Percentiles rank a stretch among this genome's conserved stretches.
These are phyloP conservation scores for Sclerurus mexicanus DNA, from an alignment of 2,113 vertebrate species.

Conservation along the genomic window DNA sequence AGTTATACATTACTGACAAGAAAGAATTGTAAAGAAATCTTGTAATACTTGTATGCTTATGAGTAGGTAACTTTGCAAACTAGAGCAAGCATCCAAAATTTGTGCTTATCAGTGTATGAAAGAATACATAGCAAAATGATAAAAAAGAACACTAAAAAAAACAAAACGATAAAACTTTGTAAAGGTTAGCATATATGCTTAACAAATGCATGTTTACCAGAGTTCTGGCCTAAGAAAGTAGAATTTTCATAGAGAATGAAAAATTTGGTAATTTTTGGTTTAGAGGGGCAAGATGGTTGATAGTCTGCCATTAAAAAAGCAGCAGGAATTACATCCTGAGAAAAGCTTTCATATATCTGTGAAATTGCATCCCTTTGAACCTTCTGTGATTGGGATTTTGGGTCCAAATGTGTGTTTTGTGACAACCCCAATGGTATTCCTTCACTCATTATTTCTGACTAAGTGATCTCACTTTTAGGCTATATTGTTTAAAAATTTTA, in stretches of 20 bases:
- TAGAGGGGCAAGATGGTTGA: not conserved
- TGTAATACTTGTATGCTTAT: fast-evolving
- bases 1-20: not conserved
- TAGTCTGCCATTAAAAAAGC: not conserved
- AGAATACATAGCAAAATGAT: not conserved
- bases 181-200: not conserved
- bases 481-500: not conserved
- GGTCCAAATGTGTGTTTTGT: not conserved
- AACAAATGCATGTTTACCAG: not conserved
- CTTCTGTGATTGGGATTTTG: not conserved
- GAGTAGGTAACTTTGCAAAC: not conserved
- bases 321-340: not conserved
- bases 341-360: not conserved
- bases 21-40: not conserved
- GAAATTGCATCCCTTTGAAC: not conserved
- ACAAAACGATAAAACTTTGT: not conserved
- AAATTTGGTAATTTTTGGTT: not conserved
- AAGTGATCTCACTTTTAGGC: not conserved
- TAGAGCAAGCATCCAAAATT: not conserved
- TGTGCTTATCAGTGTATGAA: not conserved
- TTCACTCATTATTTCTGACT: not conserved
- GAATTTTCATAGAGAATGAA: not conserved
- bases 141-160: not conserved
- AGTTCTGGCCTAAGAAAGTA: not conserved
- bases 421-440: not conserved